Evolutionary conservation across 37 sponge, comb jelly and placozoan genomes (phyloP).

Genomic region (Amphimedon queenslandica): DNA sequence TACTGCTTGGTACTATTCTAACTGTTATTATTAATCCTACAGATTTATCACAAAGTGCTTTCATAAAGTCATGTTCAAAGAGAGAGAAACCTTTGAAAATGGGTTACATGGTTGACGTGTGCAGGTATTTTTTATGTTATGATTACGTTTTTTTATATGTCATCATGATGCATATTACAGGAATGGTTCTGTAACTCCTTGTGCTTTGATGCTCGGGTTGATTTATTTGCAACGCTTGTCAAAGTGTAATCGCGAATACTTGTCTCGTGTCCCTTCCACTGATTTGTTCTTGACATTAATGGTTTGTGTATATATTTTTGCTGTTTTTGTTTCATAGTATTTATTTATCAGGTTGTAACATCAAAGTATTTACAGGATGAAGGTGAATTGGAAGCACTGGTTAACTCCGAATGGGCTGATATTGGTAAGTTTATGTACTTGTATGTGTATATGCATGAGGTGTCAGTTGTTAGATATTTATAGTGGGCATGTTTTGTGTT

Average conservation of each 20-base stretch:
- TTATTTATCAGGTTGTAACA: slow-evolving; percentile 43
- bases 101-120: not conserved
- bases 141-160: too few relatives aligned
- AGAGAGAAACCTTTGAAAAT: not conserved
- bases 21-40: not conserved
- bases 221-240: slow-evolving; percentile 65
- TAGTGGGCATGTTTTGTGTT: not conserved
- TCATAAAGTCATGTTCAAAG: not conserved
- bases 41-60: not conserved
- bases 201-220: slow-evolving; percentile 61
- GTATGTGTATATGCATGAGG: slow-evolving; percentile 2
- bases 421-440: slow-evolving; percentile 31
- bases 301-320: slow-evolving; percentile 10
- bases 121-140: too few relatives aligned
- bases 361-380: slow-evolving; percentile 77
- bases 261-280: slow-evolving; percentile 25
- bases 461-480: not conserved
- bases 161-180: too few relatives aligned
- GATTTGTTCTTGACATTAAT: slow-evolving; percentile 65
- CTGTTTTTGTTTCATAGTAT: not conserved
- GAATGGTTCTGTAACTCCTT: slow-evolving; percentile 65
- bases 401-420: slow-evolving; percentile 70
- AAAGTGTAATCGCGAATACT: slow-evolving; percentile 37
- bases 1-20: not conserved
- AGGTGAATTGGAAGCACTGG: slow-evolving; percentile 68